phyloP scores from a whole-genome alignment of 2,888 invertebrate species.

The Andricus curvator region DNA sequence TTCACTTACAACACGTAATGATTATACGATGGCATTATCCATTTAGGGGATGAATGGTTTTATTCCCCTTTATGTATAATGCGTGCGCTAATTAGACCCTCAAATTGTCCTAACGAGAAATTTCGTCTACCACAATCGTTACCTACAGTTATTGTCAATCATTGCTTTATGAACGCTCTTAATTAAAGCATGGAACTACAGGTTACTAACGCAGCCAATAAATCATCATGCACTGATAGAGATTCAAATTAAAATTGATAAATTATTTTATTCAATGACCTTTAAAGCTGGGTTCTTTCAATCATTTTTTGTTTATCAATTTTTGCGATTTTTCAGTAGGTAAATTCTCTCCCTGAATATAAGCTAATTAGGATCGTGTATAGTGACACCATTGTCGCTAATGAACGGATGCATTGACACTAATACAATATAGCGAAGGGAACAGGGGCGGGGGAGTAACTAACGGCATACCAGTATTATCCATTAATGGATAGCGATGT shows the following conservation, averaged over 20 bases:
- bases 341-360: not conserved
- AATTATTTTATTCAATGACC: not conserved
- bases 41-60: not conserved
- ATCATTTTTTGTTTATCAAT: not conserved
- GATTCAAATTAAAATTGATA: not conserved
- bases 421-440: slow-evolving; percentile 65
- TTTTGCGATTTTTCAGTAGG: not conserved
- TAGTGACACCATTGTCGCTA: slow-evolving; percentile 65
- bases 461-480: slow-evolving; percentile 67
- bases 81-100: slow-evolving; percentile 52
- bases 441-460: slow-evolving; percentile 50
- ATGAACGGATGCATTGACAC: slow-evolving; percentile 70
- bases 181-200: not conserved
- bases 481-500: slow-evolving; percentile 72
- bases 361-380: slow-evolving; percentile 10
- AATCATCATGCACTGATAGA: not conserved
- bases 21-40: not conserved
- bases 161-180: slow-evolving; percentile 52
- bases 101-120: slow-evolving; percentile 57
- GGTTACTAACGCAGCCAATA: not conserved
- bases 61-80: slow-evolving; percentile 40
- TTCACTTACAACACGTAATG: not conserved
- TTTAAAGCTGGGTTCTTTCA: not conserved
- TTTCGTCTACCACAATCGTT: slow-evolving; percentile 55
- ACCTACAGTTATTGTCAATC: slow-evolving; percentile 57